These are phyloP conservation scores for Lordiphosa andalusiaca DNA, from an alignment of 2,888 invertebrate species.

Conservation along the genomic window DNA sequence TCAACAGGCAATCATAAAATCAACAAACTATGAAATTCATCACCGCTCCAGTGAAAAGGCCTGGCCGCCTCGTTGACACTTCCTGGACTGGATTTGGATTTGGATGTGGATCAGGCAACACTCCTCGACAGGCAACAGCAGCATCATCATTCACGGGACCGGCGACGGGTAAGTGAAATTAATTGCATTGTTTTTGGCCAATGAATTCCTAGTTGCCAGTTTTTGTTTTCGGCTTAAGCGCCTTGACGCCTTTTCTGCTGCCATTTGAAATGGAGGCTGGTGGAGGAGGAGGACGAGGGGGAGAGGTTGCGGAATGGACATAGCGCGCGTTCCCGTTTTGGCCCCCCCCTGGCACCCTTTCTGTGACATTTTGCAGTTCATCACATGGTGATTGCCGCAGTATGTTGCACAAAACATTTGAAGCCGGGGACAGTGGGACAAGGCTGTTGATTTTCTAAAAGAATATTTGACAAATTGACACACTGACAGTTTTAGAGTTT, in stretches of 20 bases:
- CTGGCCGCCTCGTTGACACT: slow-evolving; percentile 58
- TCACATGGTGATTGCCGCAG: slow-evolving; percentile 41
- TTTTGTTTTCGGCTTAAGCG: slow-evolving; percentile 70
- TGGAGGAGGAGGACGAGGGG: too few relatives aligned
- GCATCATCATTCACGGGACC: slow-evolving; percentile 55
- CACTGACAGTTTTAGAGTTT: background rate
- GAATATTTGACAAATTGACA: too few relatives aligned
- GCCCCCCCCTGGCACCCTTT: slow-evolving; percentile 2
- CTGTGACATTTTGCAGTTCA: slow-evolving; percentile 39
- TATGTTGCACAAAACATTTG: slow-evolving; percentile 36
- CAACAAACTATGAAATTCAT: slow-evolving; percentile 78
- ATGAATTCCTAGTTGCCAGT: slow-evolving; percentile 73
- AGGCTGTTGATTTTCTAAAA: background rate
- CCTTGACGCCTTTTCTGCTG: slow-evolving; percentile 64
- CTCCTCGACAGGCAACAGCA: slow-evolving; percentile 35
- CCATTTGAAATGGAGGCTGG: too few relatives aligned
- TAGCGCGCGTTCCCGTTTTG: slow-evolving; percentile 25
- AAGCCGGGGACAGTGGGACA: slow-evolving; percentile 20
- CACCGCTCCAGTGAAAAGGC: slow-evolving; percentile 59
- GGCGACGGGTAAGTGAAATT: slow-evolving; percentile 78
- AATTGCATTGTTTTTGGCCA: slow-evolving; percentile 78
- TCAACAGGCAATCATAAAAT: slow-evolving; percentile 74
- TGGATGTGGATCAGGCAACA: slow-evolving; percentile 37
- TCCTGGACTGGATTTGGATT: slow-evolving; percentile 63
- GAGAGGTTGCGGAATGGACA: slow-evolving; percentile 21